Base-by-base conservation (phyloP, 2,888 invertebrate genomes). In the Caenorhabditis sp. region DNA sequence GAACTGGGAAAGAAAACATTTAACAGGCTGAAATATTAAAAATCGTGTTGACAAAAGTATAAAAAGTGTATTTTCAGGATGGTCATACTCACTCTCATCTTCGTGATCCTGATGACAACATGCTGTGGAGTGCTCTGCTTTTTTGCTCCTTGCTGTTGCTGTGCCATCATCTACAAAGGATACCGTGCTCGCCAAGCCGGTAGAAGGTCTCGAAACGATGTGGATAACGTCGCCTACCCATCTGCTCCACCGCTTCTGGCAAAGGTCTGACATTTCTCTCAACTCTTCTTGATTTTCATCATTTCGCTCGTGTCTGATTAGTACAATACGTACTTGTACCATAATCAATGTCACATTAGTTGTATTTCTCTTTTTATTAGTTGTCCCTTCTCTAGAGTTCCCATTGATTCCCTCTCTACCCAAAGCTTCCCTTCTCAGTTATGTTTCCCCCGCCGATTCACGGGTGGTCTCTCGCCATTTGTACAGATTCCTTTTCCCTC, bases 91-190 rank as follows among this genome's bases (percentile, higher is more conserved):
- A 87, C 86, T 6, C 74, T 87, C 9, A 40, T 85, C 69, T 85
- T 85, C 67, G 84, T 87, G 5, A 58, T 86, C 15, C 61, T 79
- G 28, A 37, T 87, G 24, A 82, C 83, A 22, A 78, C 81, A 9
- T 87, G 87, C 62, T 87, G 86, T 51, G 86, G 87, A 35, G 82
- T 84, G 4, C 70, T 85, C 24, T 87, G 87, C 60, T 87, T 87
- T 80, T 85, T 83, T 40, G 83, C 85, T 22, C 87, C 87, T 1
- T 87, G 85, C 61, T 87, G 87, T 55, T 70, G 80, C 44, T 85
- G 86, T 62, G 87, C 87, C 13, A 81, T 85, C 44, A 67, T 80
- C 9, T 68, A 81, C 53, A 85, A 85, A 61, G 77, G 77, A 20
- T 81, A 71, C 40, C 67, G 82, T 24, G 76, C 62, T 26, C 70